Evolutionary conservation across 2,888 invertebrate genomes (phyloP), one percentile per base, ranked within the genome.

Genomic region (Sepiola atlantica): DNA sequence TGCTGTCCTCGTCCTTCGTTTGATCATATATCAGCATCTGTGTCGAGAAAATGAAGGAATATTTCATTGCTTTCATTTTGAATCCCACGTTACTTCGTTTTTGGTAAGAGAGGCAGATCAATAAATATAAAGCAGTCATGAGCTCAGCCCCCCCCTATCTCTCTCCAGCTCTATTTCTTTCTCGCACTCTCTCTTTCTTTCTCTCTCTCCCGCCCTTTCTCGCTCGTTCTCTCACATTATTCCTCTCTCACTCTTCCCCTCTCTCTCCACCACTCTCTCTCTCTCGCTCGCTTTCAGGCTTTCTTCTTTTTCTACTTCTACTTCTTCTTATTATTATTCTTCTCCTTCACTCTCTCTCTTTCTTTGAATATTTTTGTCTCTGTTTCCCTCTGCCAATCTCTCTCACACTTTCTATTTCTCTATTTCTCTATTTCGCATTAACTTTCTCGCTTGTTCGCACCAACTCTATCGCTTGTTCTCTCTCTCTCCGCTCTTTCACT

Each of bases 1-100:
- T 77, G 28, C 8, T 77, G 77, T n/a, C 77, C 77, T n/a, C 77
- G 28, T 77, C 77, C 77, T 77, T 77, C 77, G 16, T 32, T 77
- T 77, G 77, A 77, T 77, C 77, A 77, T 77, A n/a, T 77, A 77
- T 77, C 77, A 77, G 77, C 77, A 77, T 32, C 77, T 77, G n/a
- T n/a, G 77, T 77, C n/a, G 77, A n/a, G n/a, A 77, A 32, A 77
- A 77, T n/a, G n/a, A 77, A 77, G 77, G n/a, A 77, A 77, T 77
- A 77, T 77, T 77, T 77, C n/a, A 77, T 77, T 77, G n/a, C 77
- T 77, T 77, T n/a, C n/a, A 16, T 77, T 77, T 77, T 77, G 32
- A 77, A 77, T 77, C 77, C 77, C 77, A 77, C 32, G 77, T n/a
- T 14, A 77, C n/a, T 77, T 77, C n/a, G n/a, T 0, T 77, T 77